Base-by-base conservation (phyloP, 2,888 invertebrate genomes). In the Neoaliturus tenellus region DNA sequence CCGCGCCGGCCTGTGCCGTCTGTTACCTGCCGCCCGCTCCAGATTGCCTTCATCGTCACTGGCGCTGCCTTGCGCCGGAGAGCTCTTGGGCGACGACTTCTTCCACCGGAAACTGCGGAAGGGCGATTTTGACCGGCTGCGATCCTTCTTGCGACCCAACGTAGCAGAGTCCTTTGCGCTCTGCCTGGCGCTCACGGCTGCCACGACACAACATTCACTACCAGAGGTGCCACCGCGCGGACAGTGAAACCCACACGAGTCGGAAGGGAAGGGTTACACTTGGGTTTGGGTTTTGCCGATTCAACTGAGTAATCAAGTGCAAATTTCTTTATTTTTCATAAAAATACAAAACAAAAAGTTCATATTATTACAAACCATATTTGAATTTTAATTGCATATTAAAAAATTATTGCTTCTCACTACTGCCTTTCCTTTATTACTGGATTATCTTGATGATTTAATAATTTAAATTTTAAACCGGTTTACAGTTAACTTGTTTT, bases 71-170 rank as follows among this genome's bases (percentile, higher is more conserved):
- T 94, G 94, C 89, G 93, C 85, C 39, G 88, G 86, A 44, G 88
- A 87, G 81, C 87, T 87, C 82, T 88, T 88, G 80, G 88, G 88
- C n/a, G 58, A 39, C 20, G 85, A 73, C 91, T 96, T 96, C 92
- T 95, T 95, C 97, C 97, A 97, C 87, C 97, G 94, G 94, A 97
- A 97, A 92, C 96, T 97, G 90, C 97, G 93, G 94, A 98, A 98
- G 86, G 98, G 98, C 89, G 97, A 97, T 93, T 97, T 97, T 93
- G 97, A 97, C 89, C 98, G 95, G 89, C 97, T 96, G 88, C 97
- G 94, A 90, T 95, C 94, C 94, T 96, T 96, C 89, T 90, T 88
- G 35, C 87, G 86, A 3, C 75, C 44, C n/a, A 55, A 39, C 2
- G 69, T 48, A 10, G 82, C 75, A 23, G 78, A 62, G 82, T 84